A percentile compares a stretch with the other conserved stretches of the same genome.
phyloP scores from a whole-genome alignment of 2,113 vertebrate genomes.

The Antechinus flavipes region DNA sequence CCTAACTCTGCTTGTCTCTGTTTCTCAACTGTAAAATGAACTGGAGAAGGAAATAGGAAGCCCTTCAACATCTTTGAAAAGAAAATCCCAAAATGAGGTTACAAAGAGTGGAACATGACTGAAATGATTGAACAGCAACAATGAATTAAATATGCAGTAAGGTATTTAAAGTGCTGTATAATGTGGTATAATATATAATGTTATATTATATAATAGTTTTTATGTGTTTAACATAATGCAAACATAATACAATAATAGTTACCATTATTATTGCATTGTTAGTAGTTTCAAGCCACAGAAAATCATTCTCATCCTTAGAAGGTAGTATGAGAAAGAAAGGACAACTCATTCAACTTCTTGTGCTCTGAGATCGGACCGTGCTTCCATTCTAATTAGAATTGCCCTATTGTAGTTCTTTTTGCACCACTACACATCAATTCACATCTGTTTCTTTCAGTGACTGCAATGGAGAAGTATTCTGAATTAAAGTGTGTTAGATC shows the following conservation, averaged over 20 bases:
- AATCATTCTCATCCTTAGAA: neutral
- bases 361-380: neutral
- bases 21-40: neutral
- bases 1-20: neutral
- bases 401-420: slow-evolving; percentile 56
- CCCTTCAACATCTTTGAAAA: neutral
- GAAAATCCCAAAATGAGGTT: neutral
- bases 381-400: slow-evolving; percentile 50
- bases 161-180: slow-evolving; percentile 17
- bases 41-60: neutral
- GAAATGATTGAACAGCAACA: neutral
- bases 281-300: neutral
- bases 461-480: slow-evolving; percentile 61
- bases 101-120: neutral
- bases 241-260: neutral
- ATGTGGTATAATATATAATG: neutral
- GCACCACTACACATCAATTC: slow-evolving; percentile 8
- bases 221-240: slow-evolving; percentile 1
- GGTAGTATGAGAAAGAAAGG: neutral
- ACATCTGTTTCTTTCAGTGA: slow-evolving; percentile 44
- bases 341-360: neutral
- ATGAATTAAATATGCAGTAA: neutral
- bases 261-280: neutral
- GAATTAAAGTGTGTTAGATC: slow-evolving; percentile 50
- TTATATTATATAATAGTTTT: neutral